Percentiles rank a stretch among this genome's conserved stretches.
Evolutionary conservation across 37 sponge, comb jelly and placozoan species (phyloP).

Genomic region (Oopsacas minuta): DNA sequence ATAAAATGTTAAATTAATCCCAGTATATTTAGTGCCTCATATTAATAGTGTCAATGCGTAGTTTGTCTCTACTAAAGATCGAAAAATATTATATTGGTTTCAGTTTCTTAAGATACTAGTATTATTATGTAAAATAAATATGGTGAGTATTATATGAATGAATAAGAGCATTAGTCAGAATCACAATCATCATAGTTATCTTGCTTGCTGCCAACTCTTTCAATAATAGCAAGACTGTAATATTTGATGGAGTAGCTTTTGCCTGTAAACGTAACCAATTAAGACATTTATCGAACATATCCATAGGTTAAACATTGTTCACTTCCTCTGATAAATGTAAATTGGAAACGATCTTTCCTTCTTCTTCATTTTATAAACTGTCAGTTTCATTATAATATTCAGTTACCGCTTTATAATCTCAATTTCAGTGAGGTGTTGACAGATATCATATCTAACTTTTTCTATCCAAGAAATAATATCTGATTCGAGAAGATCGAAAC

Average conservation of each 20-base stretch:
- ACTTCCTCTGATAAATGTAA: neutral
- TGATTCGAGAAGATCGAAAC: neutral
- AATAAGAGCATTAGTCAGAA: neutral
- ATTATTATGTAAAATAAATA: neutral
- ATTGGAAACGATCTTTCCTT: neutral
- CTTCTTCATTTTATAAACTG: neutral
- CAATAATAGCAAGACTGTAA: neutral
- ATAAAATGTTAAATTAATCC: neutral
- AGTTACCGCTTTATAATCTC: neutral
- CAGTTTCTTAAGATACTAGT: neutral
- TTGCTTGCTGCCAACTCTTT: neutral
- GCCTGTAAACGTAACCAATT: neutral
- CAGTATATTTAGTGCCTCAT: neutral
- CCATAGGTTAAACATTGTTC: neutral
- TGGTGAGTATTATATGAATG: neutral
- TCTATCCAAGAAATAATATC: neutral
- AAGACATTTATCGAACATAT: neutral
- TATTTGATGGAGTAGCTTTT: neutral
- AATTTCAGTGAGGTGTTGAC: neutral
- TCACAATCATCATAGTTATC: neutral
- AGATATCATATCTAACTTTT: neutral
- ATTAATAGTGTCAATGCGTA: neutral
- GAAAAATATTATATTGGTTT: too few relatives aligned
- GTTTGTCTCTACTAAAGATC: neutral
- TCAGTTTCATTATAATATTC: neutral